Percentiles rank a stretch among this genome's conserved stretches.
Conservation (phyloP, 2,888 invertebrate species). For the Tachystola acroxantha region DNA sequence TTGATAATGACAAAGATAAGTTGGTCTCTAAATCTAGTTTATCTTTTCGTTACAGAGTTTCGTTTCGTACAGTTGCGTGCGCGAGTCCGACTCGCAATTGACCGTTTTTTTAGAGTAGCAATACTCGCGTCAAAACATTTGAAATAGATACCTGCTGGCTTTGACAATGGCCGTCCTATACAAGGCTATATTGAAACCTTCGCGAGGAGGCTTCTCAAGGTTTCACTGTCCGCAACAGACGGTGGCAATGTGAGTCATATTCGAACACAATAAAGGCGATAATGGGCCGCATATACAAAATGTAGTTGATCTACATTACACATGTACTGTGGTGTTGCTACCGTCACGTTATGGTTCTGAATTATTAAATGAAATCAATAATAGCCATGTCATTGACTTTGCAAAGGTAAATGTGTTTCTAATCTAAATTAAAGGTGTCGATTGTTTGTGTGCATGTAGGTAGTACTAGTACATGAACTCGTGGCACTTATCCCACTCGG, state of each 20-base stretch:
- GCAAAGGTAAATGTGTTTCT: conserved; percentile 5
- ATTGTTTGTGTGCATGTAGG: too few species aligned
- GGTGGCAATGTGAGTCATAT: conserved; percentile 20
- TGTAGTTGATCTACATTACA: background rate
- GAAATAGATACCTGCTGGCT: conserved; percentile 27
- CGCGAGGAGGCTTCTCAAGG: conserved; percentile 32
- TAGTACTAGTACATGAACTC: too few species aligned
- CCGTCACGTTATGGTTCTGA: conserved; percentile 11
- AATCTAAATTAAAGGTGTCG: too few species aligned
- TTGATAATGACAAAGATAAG: too few species aligned
- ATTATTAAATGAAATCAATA: conserved; percentile 25
- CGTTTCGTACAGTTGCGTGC: too few species aligned
- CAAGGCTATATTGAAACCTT: conserved; percentile 44
- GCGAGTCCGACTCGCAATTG: too few species aligned
- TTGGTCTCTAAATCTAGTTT: too few species aligned
- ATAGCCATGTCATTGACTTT: conserved; percentile 16
- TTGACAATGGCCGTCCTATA: conserved; percentile 45
- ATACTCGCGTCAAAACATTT: too few species aligned
- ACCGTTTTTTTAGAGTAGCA: too few species aligned
- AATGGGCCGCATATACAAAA: background rate
- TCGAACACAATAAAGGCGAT: conserved; percentile 16
- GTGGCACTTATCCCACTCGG: too few species aligned
- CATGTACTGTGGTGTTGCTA: background rate
- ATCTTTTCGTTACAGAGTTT: too few species aligned
- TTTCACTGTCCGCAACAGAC: conserved; percentile 11